Base-by-base conservation (phyloP, 2,113 vertebrate species). In the Notiomystis cincta region DNA sequence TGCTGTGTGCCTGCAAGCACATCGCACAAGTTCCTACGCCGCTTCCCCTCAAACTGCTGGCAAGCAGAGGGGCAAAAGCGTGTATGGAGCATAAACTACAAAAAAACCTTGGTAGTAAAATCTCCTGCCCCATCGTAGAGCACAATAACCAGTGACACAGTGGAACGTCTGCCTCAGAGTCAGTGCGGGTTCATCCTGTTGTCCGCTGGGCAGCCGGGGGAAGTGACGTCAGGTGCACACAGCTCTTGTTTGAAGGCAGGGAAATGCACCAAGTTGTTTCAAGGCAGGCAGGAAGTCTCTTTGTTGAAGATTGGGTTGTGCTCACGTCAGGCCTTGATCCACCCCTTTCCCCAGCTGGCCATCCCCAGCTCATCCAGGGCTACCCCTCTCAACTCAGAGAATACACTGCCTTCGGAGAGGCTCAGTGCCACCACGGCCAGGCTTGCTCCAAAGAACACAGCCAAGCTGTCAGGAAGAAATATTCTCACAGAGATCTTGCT, bases 171-270 rank as follows among this genome's bases (percentile, higher is more conserved):
- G 96, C 86, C 91, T 97, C 94, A 85, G 77, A 70, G 60, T 51
- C 90, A 21, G 15, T 4, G 67, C 95, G 91, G 93, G 95, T 96
- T 96, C 95, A 96, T 97, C 96, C 95, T 97, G 96, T 97, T 97
- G 66, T 91, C 66, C 33, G 30, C 62, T 25, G 7, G 4, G 71
- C 90, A 94, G 95, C 82, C 20, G 0, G 4, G 80, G 97, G 95
- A 97, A 97, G 95, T 98, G 97, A 97, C 66, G 13, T 96, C 97
- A 94, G 30, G 53, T 1, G 0, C 82, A 28, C 20, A 4, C 58
- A 47, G 54, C 92, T 93, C 86, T 61, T 73, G 66, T 97, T 90
- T 92, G 87, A 96, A 95, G 89, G 67, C 37, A 77, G 77, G 80
- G 94, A 97, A 94, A 80, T 35, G 45, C 57, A 95, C 47, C 6